Base-by-base conservation (phyloP, 2,797 vertebrate species). In the Oreochromis mossambicus region DNA sequence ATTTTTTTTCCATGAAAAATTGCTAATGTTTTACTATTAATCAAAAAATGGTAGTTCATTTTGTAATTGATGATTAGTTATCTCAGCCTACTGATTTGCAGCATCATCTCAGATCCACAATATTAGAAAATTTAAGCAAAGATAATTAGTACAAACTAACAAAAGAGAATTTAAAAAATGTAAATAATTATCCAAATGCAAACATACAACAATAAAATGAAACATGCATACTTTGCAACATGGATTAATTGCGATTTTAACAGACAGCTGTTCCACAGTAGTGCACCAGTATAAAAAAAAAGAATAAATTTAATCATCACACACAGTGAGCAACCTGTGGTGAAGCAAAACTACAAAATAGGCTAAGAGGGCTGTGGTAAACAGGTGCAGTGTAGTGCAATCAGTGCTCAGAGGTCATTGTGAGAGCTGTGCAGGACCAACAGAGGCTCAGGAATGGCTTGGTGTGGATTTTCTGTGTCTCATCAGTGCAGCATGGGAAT, bases 401-500 rank as follows among this genome's bases (percentile, higher is more conserved):
- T 48, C 43, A 8, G 21, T 50, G 15, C 70, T 56, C 13, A 66
- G 48, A 76, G 63, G n/a, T 77, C 8, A 8, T 56, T 77, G 83
- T 76, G 19, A 55, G 48, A 89, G 19, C 14, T 3, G 13, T 41
- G 10, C 48, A 76, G 76, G 80, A 79, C 76, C 51, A 86, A 36
- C 41, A 77, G 34, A 68, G 10, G 5, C 52, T 46, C 41, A 38
- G 7, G 34, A 78, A 68, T 38, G 61, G 17, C 21, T 34, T 2
- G 1, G 51, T 86, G 77, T 82, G 78, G 50, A 43, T 83, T 50
- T 75, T 56, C 38, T 66, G 26, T 78, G 1, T 55, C 68, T 91
- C 80, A 55, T 89, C 84, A 82, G 82, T 87, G 81, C 29, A 50
- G 48, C 14, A 78, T 55, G 29, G 32, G 34, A 83, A 87, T 6